These are phyloP conservation scores for Callopanchax toddi DNA, from an alignment of 2,113 vertebrate species.

Conservation along the genomic window DNA sequence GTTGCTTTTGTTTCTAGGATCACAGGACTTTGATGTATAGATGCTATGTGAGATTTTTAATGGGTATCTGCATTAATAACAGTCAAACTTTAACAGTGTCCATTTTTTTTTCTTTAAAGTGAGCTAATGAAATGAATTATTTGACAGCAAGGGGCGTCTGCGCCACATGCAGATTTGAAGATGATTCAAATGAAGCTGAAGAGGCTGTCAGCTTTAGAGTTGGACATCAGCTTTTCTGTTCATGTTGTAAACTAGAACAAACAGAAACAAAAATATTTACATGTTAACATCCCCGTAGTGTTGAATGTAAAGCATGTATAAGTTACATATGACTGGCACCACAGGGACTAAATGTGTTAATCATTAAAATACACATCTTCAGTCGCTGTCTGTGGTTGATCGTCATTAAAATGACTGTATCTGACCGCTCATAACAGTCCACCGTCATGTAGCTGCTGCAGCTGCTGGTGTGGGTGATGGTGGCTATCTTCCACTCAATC, in stretches of 20 bases:
- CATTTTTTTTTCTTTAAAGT: too few species aligned
- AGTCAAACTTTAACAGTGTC: not conserved
- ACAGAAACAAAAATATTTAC: constrained; percentile 11
- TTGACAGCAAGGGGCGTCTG: constrained; percentile 62
- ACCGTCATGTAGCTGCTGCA: constrained; percentile 25
- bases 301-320: not conserved
- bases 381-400: not conserved
- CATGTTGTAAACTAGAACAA: not conserved
- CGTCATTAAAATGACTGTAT: not conserved
- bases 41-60: too few species aligned
- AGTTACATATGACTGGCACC: not conserved
- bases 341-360: not conserved
- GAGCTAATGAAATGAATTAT: constrained; percentile 46
- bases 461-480: constrained; percentile 52
- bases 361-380: not conserved
- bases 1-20: too few species aligned
- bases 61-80: not conserved
- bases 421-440: constrained; percentile 16
- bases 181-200: constrained; percentile 21
- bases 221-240: constrained; percentile 22
- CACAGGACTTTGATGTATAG: too few species aligned
- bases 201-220: constrained; percentile 13
- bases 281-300: not conserved
- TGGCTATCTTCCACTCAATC: constrained; percentile 63
- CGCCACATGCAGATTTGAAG: too few species aligned